A percentile compares a stretch with the other conserved stretches of the same genome.
Conservation (phyloP, 2,113 vertebrate genomes). For the Cochlearius cochlearius region DNA sequence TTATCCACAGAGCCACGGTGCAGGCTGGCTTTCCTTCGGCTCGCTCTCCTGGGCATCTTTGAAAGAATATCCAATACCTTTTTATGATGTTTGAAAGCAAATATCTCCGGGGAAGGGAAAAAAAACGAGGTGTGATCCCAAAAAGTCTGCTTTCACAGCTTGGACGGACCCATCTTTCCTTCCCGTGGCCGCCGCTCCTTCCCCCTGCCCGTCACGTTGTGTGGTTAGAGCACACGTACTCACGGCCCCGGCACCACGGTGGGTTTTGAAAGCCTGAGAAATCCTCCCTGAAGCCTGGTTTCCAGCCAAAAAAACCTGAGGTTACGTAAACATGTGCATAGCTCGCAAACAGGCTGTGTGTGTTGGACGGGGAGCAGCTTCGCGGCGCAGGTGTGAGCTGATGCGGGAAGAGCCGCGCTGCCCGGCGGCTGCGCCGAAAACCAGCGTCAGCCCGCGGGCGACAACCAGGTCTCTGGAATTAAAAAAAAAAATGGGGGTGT, state of each 20-base stretch:
- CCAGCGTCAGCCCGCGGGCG: not conserved
- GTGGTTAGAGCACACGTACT: not conserved
- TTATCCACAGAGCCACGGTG: slow-evolving; percentile 17
- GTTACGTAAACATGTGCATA: slow-evolving; percentile 46
- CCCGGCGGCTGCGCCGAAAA: not conserved
- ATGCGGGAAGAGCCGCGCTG: not conserved
- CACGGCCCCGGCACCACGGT: not conserved
- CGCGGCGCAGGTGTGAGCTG: slow-evolving; percentile 39
- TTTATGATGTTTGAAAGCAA: slow-evolving; percentile 40
- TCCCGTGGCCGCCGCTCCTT: not conserved
- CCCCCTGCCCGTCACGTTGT: not conserved
- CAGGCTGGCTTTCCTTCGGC: slow-evolving; percentile 30
- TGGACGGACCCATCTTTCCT: not conserved
- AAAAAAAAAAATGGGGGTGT: not conserved
- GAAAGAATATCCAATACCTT: slow-evolving; percentile 44
- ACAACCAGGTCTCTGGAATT: not conserved
- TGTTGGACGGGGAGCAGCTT: slow-evolving; percentile 39
- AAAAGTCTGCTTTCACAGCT: not conserved
- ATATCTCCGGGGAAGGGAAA: not conserved
- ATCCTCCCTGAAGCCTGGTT: slow-evolving; percentile 55
- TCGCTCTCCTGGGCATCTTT: slow-evolving; percentile 28
- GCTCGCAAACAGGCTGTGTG: slow-evolving; percentile 45
- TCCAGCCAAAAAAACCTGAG: slow-evolving; percentile 34
- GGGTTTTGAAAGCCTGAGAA: slow-evolving; percentile 58
- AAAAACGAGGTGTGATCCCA: slow-evolving; percentile 34